Conservation (phyloP, 1,140 invertebrate genomes). For the Cotesia typhae region DNA sequence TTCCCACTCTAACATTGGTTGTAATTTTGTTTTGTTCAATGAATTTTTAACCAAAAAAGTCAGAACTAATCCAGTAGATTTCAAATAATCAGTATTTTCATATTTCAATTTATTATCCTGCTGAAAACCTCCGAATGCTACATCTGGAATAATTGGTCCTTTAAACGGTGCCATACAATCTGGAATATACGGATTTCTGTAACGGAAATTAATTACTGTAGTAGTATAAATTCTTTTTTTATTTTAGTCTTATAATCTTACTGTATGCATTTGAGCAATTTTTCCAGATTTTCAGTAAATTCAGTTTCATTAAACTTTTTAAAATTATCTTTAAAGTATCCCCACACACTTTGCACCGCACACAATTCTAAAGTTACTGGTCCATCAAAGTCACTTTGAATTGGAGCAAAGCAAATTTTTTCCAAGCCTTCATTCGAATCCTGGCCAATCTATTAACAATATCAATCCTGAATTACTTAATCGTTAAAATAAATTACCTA, state of each 20-base stretch:
- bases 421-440: slow-evolving; percentile 68
- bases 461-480: slow-evolving; percentile 17
- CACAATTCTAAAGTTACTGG: slow-evolving; percentile 72
- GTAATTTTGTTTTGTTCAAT: slow-evolving; percentile 65
- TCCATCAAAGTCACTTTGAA: slow-evolving; percentile 73
- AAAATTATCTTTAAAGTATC: slow-evolving; percentile 79
- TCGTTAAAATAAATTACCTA: too few species aligned
- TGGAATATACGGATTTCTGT: slow-evolving; percentile 70
- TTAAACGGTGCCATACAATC: slow-evolving; percentile 83
- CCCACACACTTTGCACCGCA: slow-evolving; percentile 80
- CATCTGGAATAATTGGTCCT: slow-evolving; percentile 83
- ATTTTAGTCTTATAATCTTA: slow-evolving; percentile 36
- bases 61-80: slow-evolving; percentile 75
- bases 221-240: too few species aligned
- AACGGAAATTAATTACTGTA: background rate
- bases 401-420: slow-evolving; percentile 85
- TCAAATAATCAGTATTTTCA: slow-evolving; percentile 62
- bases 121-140: slow-evolving; percentile 81
- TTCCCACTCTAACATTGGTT: slow-evolving; percentile 81
- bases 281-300: slow-evolving; percentile 63
- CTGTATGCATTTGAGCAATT: slow-evolving; percentile 63
- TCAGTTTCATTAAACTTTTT: slow-evolving; percentile 59
- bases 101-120: slow-evolving; percentile 52
- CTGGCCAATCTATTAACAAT: slow-evolving; percentile 56
- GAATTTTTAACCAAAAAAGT: slow-evolving; percentile 82